A percentile compares a stretch with the other conserved stretches of the same genome.
Conservation (phyloP, 1,140 invertebrate species). For the Drosophila guanche region DNA sequence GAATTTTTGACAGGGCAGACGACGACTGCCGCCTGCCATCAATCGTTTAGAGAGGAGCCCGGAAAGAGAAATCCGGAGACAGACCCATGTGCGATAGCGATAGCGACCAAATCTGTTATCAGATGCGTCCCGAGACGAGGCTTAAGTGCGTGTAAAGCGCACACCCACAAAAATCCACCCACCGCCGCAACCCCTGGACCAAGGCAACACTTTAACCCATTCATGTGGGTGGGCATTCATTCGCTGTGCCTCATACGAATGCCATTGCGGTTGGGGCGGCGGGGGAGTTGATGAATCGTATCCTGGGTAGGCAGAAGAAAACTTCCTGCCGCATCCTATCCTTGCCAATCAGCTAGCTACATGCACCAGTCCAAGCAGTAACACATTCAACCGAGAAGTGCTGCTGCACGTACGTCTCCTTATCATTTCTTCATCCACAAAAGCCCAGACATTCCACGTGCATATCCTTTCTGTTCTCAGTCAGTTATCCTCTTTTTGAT, state of each 20-base stretch:
- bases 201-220: constrained; percentile 44
- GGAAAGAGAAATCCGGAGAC: background rate
- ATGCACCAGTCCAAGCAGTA: no score
- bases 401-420: no score
- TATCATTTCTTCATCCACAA: no score
- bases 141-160: constrained; percentile 70
- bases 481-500: constrained; percentile 13
- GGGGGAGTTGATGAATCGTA: background rate
- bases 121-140: constrained; percentile 69
- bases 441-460: no score
- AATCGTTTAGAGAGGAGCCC: constrained; percentile 73
- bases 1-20: constrained; percentile 52
- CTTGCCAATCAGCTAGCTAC: no score
- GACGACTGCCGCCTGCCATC: constrained; percentile 57
- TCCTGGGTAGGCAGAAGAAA: no score
- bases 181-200: background rate
- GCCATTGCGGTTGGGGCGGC: constrained; percentile 45
- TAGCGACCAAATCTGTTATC: constrained; percentile 74
- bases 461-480: no score
- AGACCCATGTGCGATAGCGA: constrained; percentile 22
- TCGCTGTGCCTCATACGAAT: constrained; percentile 51
- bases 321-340: no score
- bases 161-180: constrained; percentile 60
- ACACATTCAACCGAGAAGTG: no score
- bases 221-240: constrained; percentile 19